Evolutionary conservation across 2,113 vertebrate species (phyloP).

Genomic region (Columba livia): DNA sequence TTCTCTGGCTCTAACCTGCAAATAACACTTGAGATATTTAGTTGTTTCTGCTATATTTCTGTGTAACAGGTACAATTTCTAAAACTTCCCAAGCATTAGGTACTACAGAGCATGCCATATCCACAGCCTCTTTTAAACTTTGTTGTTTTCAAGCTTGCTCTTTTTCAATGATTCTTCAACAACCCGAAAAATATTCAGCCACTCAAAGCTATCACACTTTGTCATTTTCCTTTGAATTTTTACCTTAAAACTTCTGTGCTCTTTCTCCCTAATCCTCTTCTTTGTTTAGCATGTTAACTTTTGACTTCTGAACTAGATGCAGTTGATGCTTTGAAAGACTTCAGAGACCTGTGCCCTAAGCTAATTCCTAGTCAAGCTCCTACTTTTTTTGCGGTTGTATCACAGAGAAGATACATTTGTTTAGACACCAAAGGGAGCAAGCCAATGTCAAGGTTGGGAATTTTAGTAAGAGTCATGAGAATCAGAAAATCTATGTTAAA

Average conservation of each 20-base stretch:
- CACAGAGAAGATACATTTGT: conserved; percentile 22
- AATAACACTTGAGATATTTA: neutral
- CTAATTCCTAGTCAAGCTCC: conserved; percentile 44
- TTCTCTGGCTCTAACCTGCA: neutral
- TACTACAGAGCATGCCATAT: neutral
- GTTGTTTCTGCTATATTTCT: neutral
- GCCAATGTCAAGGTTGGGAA: conserved; percentile 10
- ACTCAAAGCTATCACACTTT: neutral
- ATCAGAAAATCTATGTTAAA: neutral
- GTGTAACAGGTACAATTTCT: neutral
- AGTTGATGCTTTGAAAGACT: neutral
- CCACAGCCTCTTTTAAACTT: neutral
- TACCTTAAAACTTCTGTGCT: conserved; percentile 4
- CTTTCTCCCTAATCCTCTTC: conserved; percentile 15
- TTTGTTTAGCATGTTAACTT: conserved; percentile 51
- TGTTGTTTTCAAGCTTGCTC: neutral
- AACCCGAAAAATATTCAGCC: neutral
- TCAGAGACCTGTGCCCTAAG: conserved; percentile 43
- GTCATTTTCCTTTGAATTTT: conserved; percentile 6
- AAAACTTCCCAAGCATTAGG: neutral
- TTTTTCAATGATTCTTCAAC: neutral
- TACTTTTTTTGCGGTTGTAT: conserved; percentile 6
- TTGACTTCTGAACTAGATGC: conserved; percentile 1
- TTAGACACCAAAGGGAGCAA: conserved; percentile 30
- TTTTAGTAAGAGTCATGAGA: neutral